Base-by-base conservation (phyloP, 2,888 invertebrate genomes). In the Clostera curtula region DNA sequence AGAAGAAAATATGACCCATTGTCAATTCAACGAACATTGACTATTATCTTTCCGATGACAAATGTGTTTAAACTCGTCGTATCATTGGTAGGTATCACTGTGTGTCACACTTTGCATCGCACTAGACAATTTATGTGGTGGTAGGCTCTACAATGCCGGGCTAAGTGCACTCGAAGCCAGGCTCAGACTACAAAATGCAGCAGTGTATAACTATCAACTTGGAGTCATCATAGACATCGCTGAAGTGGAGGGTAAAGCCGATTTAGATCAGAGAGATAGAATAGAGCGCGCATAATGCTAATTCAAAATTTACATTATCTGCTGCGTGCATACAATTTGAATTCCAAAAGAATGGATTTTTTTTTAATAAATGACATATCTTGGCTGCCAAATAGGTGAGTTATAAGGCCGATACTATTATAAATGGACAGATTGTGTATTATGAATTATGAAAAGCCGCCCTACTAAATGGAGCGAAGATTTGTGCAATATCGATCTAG, bases 201-300 rank as follows among this genome's bases (percentile, higher is more conserved):
- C 48, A 31, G 40, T 62, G 63, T 54, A 60, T 31, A 37, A n/a
- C 36, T 37, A 34, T 31, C 29, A 25, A 36, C 29, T 27, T 40
- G 38, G 32, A 35, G 43, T 43, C 43, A 37, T 38, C 31, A 37
- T 32, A 25, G 39, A 40, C 41, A 44, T 51, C 43, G 43, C 52
- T 48, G 36, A 43, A 54, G 56, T 58, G 47, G 53, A 63, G 62
- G 60, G 53, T 58, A 70, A 74, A 74, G 72, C 75, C 72, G 76
- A 73, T 77, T 76, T 72, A 76, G 77, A 76, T 76, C 53, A 50
- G 40, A 47, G 54, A 46, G 76, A 75, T 75, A 71, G 56, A 62
- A 47, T n/a, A n/a, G 51, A 49, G 49, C 57, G 57, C 46, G 53
- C 59, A 51, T 62, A 68, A 74, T 68, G 68, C 69, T 73, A 68